A percentile compares a stretch with the other conserved stretches of the same genome.
phyloP scores from a whole-genome alignment of 2,888 invertebrate genomes.

The Andrena fulva region DNA sequence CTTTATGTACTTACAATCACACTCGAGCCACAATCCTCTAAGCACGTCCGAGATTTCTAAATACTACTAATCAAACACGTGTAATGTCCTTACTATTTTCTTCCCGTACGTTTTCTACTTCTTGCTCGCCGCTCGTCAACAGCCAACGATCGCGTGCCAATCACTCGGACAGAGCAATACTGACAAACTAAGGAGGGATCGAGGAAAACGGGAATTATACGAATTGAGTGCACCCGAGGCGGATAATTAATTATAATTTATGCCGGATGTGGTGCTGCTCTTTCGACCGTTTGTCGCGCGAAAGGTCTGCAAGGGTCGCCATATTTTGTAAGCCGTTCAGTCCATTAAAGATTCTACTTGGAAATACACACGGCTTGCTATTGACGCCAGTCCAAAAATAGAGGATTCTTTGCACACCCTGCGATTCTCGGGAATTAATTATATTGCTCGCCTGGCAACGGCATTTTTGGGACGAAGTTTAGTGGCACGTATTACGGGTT shows the following conservation, averaged over 20 bases:
- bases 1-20: constrained; percentile 11
- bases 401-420: not conserved
- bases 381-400: not conserved
- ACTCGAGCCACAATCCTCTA: not conserved
- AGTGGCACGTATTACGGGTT: not conserved
- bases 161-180: not conserved
- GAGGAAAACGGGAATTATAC: not conserved
- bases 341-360: not conserved
- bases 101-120: too few species aligned
- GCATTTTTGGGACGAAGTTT: not conserved
- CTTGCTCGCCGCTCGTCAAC: not conserved
- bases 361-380: not conserved
- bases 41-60: constrained; percentile 10
- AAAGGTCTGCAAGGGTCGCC: not conserved
- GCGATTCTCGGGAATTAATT: not conserved
- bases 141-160: not conserved
- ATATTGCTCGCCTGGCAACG: not conserved
- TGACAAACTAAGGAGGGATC: not conserved
- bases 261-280: not conserved
- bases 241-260: constrained; percentile 40
- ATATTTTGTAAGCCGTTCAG: not conserved
- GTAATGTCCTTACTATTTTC: not conserved
- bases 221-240: not conserved
- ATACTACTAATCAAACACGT: constrained; percentile 21
- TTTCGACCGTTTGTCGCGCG: not conserved